Conservation (phyloP, 2,113 vertebrate genomes). For the Myotis brandtii region DNA sequence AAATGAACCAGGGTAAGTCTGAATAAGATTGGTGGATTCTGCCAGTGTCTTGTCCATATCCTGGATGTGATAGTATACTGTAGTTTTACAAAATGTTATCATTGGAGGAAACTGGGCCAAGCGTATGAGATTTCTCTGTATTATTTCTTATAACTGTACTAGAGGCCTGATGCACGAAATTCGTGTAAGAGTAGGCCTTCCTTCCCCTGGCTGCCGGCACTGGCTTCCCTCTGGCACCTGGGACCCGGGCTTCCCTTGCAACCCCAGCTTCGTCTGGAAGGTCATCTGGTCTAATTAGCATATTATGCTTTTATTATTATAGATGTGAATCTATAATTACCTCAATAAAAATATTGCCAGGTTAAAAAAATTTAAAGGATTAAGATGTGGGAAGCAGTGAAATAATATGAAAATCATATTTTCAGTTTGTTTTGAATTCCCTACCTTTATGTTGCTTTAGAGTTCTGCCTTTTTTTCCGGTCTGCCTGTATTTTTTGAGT, state of each 20-base stretch:
- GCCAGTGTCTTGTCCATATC: background rate
- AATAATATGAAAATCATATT: background rate
- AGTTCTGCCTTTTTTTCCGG: background rate
- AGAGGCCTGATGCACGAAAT: too few relatives aligned
- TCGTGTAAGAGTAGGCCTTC: too few relatives aligned
- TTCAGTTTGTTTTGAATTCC: conserved; percentile 23
- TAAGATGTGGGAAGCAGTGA: background rate
- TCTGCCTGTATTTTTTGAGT: background rate
- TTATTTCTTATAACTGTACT: background rate
- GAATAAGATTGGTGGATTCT: background rate
- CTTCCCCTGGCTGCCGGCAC: too few relatives aligned
- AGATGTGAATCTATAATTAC: background rate
- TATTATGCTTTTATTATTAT: too few relatives aligned
- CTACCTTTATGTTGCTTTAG: background rate
- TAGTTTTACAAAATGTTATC: background rate
- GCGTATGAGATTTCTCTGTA: background rate
- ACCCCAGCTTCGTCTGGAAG: too few relatives aligned
- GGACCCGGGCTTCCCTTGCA: too few relatives aligned
- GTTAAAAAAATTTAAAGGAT: conserved; percentile 15
- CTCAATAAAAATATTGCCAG: background rate
- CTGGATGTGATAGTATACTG: background rate
- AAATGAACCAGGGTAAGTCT: background rate
- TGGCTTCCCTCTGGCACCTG: too few relatives aligned
- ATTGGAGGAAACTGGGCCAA: background rate
- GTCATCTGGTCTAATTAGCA: too few relatives aligned